Evolutionary conservation across 2,888 invertebrate species (phyloP).

Genomic region (Nemotelus nigrinus): DNA sequence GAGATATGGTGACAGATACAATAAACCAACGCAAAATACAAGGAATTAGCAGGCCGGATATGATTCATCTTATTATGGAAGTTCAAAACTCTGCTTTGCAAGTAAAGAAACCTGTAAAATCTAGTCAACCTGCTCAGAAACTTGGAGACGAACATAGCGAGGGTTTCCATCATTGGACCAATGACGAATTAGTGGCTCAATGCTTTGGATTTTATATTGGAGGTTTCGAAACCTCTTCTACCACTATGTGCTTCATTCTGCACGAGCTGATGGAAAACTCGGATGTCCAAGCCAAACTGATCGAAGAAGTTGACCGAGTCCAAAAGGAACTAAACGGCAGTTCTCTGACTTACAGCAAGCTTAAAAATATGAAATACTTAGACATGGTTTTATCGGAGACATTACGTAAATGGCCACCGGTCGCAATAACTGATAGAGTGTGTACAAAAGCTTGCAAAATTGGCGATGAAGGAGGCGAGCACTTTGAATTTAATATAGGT

Average conservation of each 20-base stretch:
- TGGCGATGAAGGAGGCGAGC: slow-evolving; percentile 52
- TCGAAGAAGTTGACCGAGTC: slow-evolving; percentile 68
- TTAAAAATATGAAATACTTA: slow-evolving; percentile 71
- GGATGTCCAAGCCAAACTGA: slow-evolving; percentile 69
- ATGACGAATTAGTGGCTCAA: slow-evolving; percentile 55
- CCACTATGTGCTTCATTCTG: slow-evolving; percentile 66
- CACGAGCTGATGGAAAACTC: slow-evolving; percentile 70
- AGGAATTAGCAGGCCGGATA: slow-evolving; percentile 63
- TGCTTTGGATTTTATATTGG: slow-evolving; percentile 68
- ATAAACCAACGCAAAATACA: slow-evolving; percentile 64
- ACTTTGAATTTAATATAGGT: slow-evolving; percentile 59
- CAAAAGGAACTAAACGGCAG: slow-evolving; percentile 64
- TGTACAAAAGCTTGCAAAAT: slow-evolving; percentile 68
- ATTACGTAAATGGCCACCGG: slow-evolving; percentile 68
- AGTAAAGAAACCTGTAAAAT: too few relatives aligned
- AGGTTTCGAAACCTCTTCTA: slow-evolving; percentile 67
- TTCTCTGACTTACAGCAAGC: slow-evolving; percentile 67
- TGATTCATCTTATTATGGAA: slow-evolving; percentile 66
- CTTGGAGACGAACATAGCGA: too few relatives aligned
- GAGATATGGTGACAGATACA: slow-evolving; percentile 62
- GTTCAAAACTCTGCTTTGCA: slow-evolving; percentile 57
- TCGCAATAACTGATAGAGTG: slow-evolving; percentile 64
- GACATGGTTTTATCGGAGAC: slow-evolving; percentile 68
- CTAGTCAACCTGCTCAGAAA: too few relatives aligned
- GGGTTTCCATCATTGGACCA: slow-evolving; percentile 57